phyloP scores from a whole-genome alignment of 2,888 invertebrate genomes.

The Bugulina stolonifera region DNA sequence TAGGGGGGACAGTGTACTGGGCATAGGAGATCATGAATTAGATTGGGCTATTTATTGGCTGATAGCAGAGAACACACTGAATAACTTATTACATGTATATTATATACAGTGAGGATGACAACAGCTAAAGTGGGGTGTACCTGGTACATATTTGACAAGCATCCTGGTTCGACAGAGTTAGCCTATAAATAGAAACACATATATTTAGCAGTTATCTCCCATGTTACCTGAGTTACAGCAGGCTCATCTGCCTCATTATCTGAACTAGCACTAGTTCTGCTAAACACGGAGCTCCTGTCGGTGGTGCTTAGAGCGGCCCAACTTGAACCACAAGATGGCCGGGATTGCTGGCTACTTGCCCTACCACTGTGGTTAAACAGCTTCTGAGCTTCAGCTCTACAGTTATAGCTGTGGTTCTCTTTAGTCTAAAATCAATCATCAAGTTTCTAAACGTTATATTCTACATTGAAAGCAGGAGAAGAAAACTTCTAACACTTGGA shows the following conservation, averaged over 20 bases:
- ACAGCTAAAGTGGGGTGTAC: not conserved
- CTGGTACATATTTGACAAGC: not conserved
- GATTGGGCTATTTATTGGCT: too few relatives aligned
- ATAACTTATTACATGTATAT: too few relatives aligned
- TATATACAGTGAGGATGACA: too few relatives aligned
- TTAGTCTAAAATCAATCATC: constrained; percentile 26
- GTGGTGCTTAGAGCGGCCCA: constrained; percentile 19
- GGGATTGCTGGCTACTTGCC: not conserved
- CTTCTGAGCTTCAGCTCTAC: constrained; percentile 25
- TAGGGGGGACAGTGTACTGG: too few relatives aligned
- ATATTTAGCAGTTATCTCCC: not conserved
- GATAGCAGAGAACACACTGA: too few relatives aligned
- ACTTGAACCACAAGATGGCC: constrained; percentile 14
- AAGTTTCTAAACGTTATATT: too few relatives aligned
- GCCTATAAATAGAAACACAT: not conserved
- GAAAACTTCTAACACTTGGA: too few relatives aligned
- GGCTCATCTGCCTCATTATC: constrained; percentile 12
- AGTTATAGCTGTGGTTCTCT: constrained; percentile 27
- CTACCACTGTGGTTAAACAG: constrained; percentile 3
- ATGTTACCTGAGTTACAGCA: not conserved
- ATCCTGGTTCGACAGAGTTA: not conserved
- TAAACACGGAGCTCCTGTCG: constrained; percentile 12
- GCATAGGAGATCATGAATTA: too few relatives aligned
- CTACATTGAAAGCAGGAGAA: too few relatives aligned
- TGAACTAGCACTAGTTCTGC: not conserved